phyloP scores from a whole-genome alignment of 2,888 invertebrate species.

The Amblyjoppa fuscipennis region DNA sequence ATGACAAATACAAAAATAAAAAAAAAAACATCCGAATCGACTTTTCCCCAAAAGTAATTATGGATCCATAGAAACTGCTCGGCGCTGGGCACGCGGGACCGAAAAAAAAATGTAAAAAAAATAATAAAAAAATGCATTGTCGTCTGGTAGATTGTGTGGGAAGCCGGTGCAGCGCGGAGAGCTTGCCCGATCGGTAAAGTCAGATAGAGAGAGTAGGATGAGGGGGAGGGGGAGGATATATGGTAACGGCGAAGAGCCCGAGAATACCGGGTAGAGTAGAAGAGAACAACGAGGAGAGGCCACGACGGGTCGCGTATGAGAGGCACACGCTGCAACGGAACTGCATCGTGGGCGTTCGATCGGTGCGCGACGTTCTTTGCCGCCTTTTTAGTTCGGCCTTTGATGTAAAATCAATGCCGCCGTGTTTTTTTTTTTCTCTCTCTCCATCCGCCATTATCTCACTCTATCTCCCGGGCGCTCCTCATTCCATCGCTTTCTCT shows the following conservation, averaged over 20 bases:
- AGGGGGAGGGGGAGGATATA: slow-evolving; percentile 60
- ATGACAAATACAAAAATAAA: no score
- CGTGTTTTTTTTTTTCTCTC: slow-evolving; percentile 77
- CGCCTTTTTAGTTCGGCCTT: slow-evolving; percentile 84
- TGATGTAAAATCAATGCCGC: slow-evolving; percentile 85
- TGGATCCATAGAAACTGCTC: slow-evolving; percentile 49
- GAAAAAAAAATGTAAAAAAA: slow-evolving; percentile 24
- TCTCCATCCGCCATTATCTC: slow-evolving; percentile 73
- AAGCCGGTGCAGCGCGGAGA: slow-evolving; percentile 29
- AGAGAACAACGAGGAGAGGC: slow-evolving; percentile 66
- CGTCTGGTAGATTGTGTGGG: slow-evolving; percentile 51
- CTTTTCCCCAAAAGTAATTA: slow-evolving; percentile 57
- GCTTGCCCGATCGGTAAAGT: slow-evolving; percentile 66
- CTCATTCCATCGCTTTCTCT: slow-evolving; percentile 58
- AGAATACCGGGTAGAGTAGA: slow-evolving; percentile 59
- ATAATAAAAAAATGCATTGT: slow-evolving; percentile 41
- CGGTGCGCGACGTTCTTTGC: slow-evolving; percentile 82
- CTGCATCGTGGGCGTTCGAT: slow-evolving; percentile 82
- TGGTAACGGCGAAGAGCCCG: slow-evolving; percentile 62
- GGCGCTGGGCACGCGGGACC: not conserved
- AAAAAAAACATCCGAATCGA: slow-evolving; percentile 4
- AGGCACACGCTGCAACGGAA: slow-evolving; percentile 75
- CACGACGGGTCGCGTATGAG: slow-evolving; percentile 72
- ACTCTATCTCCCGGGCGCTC: slow-evolving; percentile 65
- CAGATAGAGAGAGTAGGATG: slow-evolving; percentile 56